Evolutionary conservation across 2,888 invertebrate genomes (phyloP).

Genomic region (Eupithecia dodoneata): DNA sequence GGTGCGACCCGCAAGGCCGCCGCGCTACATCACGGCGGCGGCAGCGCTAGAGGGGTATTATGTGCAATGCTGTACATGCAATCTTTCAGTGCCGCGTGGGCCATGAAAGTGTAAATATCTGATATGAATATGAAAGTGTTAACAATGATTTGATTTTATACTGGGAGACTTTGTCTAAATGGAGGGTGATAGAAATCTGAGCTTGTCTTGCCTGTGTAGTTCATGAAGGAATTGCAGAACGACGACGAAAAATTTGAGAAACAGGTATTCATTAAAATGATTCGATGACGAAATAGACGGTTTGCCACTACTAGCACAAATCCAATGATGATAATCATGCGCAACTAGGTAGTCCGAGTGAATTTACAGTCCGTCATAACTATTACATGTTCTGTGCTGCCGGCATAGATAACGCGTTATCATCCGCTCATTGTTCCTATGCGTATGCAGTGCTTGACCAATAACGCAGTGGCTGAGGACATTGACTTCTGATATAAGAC

Average conservation of each 20-base stretch:
- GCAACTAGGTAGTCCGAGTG: conserved; percentile 8
- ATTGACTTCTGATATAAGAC: conserved; percentile 68
- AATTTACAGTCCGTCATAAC: conserved; percentile 14
- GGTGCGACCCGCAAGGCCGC: too few relatives aligned
- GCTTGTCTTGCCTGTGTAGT: background rate
- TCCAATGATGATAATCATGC: background rate
- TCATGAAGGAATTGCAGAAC: background rate
- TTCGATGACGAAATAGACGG: background rate
- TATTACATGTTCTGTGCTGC: conserved; percentile 41
- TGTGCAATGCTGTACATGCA: too few relatives aligned
- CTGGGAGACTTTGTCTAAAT: background rate
- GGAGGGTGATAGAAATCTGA: background rate
- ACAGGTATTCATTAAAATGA: background rate
- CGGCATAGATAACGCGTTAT: conserved; percentile 78
- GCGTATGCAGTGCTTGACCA: conserved; percentile 68
- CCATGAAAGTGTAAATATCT: too few relatives aligned
- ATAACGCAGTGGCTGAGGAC: conserved; percentile 63
- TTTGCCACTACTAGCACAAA: background rate
- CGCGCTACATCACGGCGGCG: too few relatives aligned
- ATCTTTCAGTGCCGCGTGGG: too few relatives aligned
- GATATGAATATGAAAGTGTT: background rate
- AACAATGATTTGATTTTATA: background rate
- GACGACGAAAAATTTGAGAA: background rate
- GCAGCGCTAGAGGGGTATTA: too few relatives aligned
- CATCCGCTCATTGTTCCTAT: conserved; percentile 81